These are phyloP conservation scores for Pseudoips prasinana DNA, from an alignment of 2,888 invertebrate species.

Conservation along the genomic window DNA sequence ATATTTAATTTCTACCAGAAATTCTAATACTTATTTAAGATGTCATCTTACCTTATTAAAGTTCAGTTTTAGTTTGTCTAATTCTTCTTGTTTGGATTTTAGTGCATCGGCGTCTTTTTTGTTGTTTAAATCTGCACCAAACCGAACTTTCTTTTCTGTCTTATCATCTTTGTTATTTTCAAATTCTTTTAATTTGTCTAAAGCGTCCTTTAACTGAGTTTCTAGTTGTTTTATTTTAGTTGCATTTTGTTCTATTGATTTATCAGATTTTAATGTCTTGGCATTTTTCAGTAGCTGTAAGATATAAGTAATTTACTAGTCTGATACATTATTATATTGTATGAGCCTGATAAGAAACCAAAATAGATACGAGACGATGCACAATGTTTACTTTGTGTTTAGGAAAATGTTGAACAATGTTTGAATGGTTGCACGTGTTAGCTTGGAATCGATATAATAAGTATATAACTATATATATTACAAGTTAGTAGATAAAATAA, in stretches of 20 bases:
- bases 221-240: conserved; percentile 84
- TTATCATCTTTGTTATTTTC: conserved; percentile 76
- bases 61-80: conserved; percentile 80
- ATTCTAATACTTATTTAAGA: no score
- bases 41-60: conserved; percentile 59
- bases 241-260: conserved; percentile 80
- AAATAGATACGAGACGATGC: no score
- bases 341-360: no score
- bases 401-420: no score
- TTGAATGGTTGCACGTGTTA: no score
- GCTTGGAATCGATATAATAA: no score
- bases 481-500: no score
- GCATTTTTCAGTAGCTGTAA: conserved; percentile 78
- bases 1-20: no score
- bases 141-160: conserved; percentile 76
- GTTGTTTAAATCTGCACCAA: conserved; percentile 58
- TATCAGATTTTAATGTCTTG: conserved; percentile 78
- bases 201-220: conserved; percentile 82
- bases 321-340: no score
- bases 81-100: conserved; percentile 74
- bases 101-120: conserved; percentile 70
- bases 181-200: conserved; percentile 80
- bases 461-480: no score
- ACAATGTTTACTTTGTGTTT: no score
- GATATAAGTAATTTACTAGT: conserved; percentile 4